phyloP scores from a whole-genome alignment of 2,113 vertebrate genomes.

The Turdus rufiventris region DNA sequence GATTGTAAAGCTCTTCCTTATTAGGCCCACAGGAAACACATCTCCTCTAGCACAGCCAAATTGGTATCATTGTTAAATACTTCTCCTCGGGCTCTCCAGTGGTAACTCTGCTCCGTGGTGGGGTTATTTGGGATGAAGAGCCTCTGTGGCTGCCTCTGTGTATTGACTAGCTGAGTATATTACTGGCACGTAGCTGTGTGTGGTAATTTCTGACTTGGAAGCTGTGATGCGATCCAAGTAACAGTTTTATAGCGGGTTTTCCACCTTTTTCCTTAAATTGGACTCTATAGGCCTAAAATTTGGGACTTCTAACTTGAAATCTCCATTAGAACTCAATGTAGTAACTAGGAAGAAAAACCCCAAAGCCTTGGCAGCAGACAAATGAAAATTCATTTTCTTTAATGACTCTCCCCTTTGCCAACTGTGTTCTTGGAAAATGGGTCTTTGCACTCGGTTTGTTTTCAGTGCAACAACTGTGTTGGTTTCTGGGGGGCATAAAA shows the following conservation, averaged over 20 bases:
- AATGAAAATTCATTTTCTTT: not conserved
- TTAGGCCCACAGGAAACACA: not conserved
- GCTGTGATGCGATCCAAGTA: not conserved
- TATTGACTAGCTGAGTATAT: not conserved
- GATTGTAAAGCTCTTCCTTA: slow-evolving; percentile 5
- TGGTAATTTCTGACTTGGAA: not conserved
- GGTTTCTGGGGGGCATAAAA: not conserved
- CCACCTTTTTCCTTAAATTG: not conserved
- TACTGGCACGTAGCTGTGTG: not conserved
- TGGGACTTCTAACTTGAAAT: not conserved
- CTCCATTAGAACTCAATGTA: not conserved
- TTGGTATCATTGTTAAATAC: not conserved
- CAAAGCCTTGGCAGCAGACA: not conserved
- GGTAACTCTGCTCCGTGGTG: not conserved
- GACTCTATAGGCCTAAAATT: not conserved
- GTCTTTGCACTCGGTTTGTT: not conserved
- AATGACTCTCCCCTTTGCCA: not conserved
- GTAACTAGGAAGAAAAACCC: not conserved
- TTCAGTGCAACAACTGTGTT: fast-evolving
- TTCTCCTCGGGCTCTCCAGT: not conserved
- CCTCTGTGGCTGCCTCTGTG: not conserved
- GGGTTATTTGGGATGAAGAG: not conserved
- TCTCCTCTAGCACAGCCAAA: not conserved
- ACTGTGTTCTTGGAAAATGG: not conserved
- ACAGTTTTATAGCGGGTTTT: not conserved